These are phyloP conservation scores for Forficula auricularia DNA, from an alignment of 1,140 invertebrate species.

Conservation along the genomic window DNA sequence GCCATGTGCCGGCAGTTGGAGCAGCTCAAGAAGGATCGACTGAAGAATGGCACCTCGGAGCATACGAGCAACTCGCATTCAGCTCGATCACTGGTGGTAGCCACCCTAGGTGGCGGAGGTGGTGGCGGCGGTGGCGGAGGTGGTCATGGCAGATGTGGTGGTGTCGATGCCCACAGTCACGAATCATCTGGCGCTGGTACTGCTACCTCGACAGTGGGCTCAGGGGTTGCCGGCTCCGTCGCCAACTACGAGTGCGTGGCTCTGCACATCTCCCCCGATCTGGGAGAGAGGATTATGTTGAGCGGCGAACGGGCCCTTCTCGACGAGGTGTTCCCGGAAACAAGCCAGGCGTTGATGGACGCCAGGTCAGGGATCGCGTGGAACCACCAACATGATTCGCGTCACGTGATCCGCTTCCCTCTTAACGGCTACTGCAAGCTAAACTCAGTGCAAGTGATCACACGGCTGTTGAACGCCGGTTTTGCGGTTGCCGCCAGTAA, in stretches of 20 bases:
- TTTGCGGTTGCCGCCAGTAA: constrained; percentile 69
- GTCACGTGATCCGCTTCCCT: constrained; percentile 75
- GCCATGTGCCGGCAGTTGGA: constrained; percentile 61
- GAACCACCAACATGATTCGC: constrained; percentile 58
- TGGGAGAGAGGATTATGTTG: constrained; percentile 72
- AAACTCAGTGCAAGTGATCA: constrained; percentile 77
- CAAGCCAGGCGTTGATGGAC: constrained; percentile 66
- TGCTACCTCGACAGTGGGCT: too few species aligned
- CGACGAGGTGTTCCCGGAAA: constrained; percentile 75
- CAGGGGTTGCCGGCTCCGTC: constrained; percentile 18
- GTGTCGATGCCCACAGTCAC: constrained; percentile 3
- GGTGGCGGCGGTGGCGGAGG: not conserved
- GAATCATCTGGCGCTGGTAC: constrained; percentile 4
- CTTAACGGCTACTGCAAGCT: constrained; percentile 84
- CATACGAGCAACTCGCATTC: too few species aligned
- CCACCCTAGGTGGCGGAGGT: not conserved
- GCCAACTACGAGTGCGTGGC: constrained; percentile 65
- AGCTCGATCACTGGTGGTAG: too few species aligned
- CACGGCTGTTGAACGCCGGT: constrained; percentile 65
- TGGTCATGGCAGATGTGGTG: constrained; percentile 2
- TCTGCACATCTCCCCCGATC: constrained; percentile 71
- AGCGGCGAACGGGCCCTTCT: constrained; percentile 60
- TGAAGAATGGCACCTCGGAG: constrained; percentile 37
- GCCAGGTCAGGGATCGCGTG: constrained; percentile 60
- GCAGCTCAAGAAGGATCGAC: constrained; percentile 50